phyloP scores from a whole-genome alignment of 2,797 vertebrate genomes.

The Esox lucius region DNA sequence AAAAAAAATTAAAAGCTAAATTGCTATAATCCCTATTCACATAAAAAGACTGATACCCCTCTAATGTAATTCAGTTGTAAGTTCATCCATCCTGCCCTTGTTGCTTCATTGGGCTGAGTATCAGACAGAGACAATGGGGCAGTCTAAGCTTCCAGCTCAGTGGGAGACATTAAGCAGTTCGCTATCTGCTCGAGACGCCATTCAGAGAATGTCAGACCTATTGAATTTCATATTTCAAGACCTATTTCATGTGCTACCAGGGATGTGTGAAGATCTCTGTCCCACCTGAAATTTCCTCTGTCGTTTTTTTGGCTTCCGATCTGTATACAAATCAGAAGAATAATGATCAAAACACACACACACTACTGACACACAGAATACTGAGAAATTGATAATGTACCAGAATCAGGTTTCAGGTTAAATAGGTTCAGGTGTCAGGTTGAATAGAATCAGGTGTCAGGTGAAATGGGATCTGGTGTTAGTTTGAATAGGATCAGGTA shows the following conservation, averaged over 20 bases:
- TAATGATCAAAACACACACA: neutral
- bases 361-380: neutral
- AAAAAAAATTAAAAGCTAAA: neutral
- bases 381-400: too few species aligned
- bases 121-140: slow-evolving; percentile 4
- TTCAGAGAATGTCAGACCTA: neutral
- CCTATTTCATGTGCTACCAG: slow-evolving; percentile 2
- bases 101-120: neutral
- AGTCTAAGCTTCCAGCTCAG: slow-evolving; percentile 2
- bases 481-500: too few species aligned
- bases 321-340: too few species aligned
- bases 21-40: neutral
- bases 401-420: too few species aligned
- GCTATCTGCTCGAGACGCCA: neutral
- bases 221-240: slow-evolving; percentile 18
- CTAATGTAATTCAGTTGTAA: neutral
- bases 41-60: neutral
- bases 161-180: slow-evolving; percentile 5
- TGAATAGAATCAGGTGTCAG: too few species aligned
- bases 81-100: neutral
- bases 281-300: neutral
- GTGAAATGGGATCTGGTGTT: too few species aligned
- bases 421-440: too few species aligned
- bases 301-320: too few species aligned
- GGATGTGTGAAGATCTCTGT: neutral